phyloP scores from a whole-genome alignment of 1,140 invertebrate species.

The Amyelois transitella region DNA sequence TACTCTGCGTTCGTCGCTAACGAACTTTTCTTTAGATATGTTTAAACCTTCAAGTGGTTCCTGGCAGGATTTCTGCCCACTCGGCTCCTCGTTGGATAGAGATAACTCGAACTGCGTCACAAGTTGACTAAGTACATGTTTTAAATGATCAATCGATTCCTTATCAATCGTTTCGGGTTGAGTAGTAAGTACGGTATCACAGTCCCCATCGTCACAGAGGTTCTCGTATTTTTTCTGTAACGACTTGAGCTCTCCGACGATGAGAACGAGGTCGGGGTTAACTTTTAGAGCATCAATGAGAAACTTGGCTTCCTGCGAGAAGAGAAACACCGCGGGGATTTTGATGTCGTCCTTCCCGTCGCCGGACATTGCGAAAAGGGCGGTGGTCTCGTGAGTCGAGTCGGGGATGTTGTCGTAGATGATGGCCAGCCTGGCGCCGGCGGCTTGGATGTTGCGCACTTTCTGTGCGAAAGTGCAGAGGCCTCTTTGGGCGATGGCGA shows the following conservation, averaged over 20 bases:
- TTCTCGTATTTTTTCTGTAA: constrained; percentile 35
- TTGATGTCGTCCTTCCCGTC: constrained; percentile 91
- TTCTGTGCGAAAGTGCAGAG: constrained; percentile 98
- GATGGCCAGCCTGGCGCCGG: constrained; percentile 90
- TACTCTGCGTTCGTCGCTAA: constrained; percentile 8
- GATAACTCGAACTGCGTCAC: constrained; percentile 58
- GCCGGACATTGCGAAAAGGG: constrained; percentile 97
- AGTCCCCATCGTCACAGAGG: constrained; percentile 35
- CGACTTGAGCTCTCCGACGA: constrained; percentile 69
- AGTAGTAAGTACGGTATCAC: constrained; percentile 26
- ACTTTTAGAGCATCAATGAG: constrained; percentile 76
- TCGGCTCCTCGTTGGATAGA: constrained; percentile 31
- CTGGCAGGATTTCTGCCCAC: constrained; percentile 14
- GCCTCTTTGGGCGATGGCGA: constrained; percentile 90
- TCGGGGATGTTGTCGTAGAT: constrained; percentile 90
- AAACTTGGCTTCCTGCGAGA: constrained; percentile 82
- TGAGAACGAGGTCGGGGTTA: constrained; percentile 71
- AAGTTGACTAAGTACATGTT: constrained; percentile 51
- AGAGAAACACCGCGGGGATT: constrained; percentile 95
- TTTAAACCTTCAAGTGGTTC: constrained; percentile 14
- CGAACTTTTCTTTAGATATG: constrained; percentile 18
- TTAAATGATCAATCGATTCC: constrained; percentile 55
- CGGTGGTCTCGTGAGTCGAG: constrained; percentile 81
- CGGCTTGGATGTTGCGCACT: constrained; percentile 87
- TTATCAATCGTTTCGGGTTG: constrained; percentile 22